Conservation (phyloP, 1,140 invertebrate genomes). For the Anoplophora glabripennis region DNA sequence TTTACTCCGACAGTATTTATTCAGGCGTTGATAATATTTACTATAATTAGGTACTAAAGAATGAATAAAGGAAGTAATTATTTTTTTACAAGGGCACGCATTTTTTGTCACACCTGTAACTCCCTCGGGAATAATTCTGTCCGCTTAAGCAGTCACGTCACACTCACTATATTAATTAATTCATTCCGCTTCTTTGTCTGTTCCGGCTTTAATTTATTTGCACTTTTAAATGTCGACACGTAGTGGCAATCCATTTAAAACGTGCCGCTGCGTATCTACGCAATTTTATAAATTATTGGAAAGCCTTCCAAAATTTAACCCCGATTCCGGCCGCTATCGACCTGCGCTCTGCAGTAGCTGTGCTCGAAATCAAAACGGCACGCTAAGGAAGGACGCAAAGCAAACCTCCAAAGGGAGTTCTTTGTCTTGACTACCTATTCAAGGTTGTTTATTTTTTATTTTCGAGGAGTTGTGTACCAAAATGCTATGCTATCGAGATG, state of each 20-base stretch:
- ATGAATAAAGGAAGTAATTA: too few relatives aligned
- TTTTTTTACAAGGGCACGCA: background rate
- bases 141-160: conserved; percentile 15
- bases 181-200: conserved; percentile 19
- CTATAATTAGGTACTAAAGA: too few relatives aligned
- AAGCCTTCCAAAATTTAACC: conserved; percentile 7
- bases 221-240: conserved; percentile 21
- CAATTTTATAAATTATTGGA: conserved; percentile 23
- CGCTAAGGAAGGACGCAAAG: too few relatives aligned
- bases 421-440: too few relatives aligned
- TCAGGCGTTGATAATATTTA: too few relatives aligned
- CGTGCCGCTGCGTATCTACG: conserved; percentile 20
- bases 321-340: background rate
- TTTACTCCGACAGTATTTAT: too few relatives aligned
- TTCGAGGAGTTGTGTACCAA: too few relatives aligned
- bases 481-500: too few relatives aligned
- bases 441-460: too few relatives aligned
- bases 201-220: conserved; percentile 16
- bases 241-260: conserved; percentile 10
- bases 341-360: too few relatives aligned
- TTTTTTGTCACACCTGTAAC: conserved; percentile 1
- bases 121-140: conserved; percentile 11
- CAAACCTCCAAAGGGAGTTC: too few relatives aligned
- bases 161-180: conserved; percentile 13
- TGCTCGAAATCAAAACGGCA: too few relatives aligned